phyloP scores from a whole-genome alignment of 2,888 invertebrate genomes.

The Tiphia femorata region DNA sequence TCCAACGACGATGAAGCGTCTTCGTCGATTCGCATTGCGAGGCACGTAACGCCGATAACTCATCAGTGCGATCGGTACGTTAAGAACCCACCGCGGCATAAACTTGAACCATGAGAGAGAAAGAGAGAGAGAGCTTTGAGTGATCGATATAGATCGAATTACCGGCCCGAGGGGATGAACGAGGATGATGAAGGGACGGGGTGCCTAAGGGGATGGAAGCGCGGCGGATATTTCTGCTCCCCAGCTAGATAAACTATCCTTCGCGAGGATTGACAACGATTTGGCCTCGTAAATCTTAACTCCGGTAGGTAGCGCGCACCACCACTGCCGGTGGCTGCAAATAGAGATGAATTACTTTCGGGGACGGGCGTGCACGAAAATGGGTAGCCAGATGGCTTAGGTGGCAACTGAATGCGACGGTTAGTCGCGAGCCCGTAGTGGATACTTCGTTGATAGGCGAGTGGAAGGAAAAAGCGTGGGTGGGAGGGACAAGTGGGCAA shows the following conservation, averaged over 20 bases:
- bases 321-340: constrained; percentile 14
- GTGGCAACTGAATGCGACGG: no score
- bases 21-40: no score
- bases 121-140: background rate
- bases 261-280: constrained; percentile 29
- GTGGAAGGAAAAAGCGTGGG: no score
- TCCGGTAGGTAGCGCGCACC: no score
- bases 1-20: no score
- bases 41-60: constrained; percentile 34
- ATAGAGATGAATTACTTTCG: constrained; percentile 41
- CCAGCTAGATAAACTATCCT: constrained; percentile 1
- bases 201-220: no score
- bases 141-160: background rate
- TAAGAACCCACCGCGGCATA: constrained; percentile 19
- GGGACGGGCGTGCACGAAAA: background rate
- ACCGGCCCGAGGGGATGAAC: no score
- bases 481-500: no score
- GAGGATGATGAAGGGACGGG: background rate
- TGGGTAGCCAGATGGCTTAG: no score
- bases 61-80: constrained; percentile 21
- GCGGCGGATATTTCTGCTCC: no score
- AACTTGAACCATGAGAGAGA: background rate
- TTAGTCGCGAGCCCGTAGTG: no score
- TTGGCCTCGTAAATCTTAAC: constrained; percentile 36
- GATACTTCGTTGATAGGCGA: no score